A percentile compares a stretch with the other conserved stretches of the same genome.
Conservation (phyloP, 2,797 vertebrate species). For the Arnoldichthys spilopterus region DNA sequence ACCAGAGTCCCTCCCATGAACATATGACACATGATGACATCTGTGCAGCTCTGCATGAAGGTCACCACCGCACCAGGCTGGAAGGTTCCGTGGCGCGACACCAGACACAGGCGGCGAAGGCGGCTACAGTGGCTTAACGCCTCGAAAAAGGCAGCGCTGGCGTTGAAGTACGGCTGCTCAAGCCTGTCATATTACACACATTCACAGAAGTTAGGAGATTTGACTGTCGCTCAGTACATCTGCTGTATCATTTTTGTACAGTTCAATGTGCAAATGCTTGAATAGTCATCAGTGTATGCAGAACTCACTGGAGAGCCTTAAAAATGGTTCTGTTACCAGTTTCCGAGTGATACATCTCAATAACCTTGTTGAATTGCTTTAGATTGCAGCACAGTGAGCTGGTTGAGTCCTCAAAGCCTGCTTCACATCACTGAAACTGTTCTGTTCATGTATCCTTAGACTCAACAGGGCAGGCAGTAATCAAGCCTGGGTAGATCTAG, state of each 20-base stretch:
- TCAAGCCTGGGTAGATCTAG: too few species aligned
- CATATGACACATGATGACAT: slow-evolving; percentile 92
- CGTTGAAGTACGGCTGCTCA: slow-evolving; percentile 94
- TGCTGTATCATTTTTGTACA: not conserved
- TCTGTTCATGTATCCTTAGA: too few species aligned
- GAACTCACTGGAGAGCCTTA: too few species aligned
- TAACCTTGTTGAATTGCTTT: too few species aligned
- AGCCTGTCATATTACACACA: slow-evolving; percentile 76
- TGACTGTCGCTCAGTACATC: not conserved
- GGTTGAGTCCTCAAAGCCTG: too few species aligned
- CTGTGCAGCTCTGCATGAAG: slow-evolving; percentile 86
- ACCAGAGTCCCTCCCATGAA: slow-evolving; percentile 91
- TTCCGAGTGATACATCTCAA: too few species aligned
- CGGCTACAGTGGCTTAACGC: slow-evolving; percentile 87
- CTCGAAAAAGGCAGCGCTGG: slow-evolving; percentile 88
- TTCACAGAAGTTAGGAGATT: not conserved
- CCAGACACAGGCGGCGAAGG: slow-evolving; percentile 90
- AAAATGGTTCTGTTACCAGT: too few species aligned
- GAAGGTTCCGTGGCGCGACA: slow-evolving; percentile 92
- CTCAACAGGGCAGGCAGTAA: too few species aligned
- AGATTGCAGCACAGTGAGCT: too few species aligned
- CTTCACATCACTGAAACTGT: too few species aligned
- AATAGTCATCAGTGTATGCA: not conserved
- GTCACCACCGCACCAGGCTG: slow-evolving; percentile 83
- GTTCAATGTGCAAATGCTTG: not conserved